Percentiles rank a stretch among this genome's conserved stretches.
Evolutionary conservation across 2,888 invertebrate genomes (phyloP).

Genomic region (Microplitis deprimator): DNA sequence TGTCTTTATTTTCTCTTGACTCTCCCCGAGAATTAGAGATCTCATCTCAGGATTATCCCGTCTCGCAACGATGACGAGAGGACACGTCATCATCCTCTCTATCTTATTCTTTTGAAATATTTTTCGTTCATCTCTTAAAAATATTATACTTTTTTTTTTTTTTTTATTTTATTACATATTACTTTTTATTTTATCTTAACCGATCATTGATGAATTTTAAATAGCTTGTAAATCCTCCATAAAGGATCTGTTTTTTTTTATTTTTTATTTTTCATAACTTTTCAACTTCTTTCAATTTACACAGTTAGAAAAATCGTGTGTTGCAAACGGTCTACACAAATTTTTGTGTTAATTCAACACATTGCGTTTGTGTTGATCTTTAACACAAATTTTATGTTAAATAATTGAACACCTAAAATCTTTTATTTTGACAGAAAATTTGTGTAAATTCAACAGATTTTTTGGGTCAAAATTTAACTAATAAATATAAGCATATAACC

Average conservation of each 20-base stretch:
- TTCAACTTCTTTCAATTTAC: not conserved
- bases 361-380: no score
- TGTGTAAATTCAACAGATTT: no score
- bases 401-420: no score
- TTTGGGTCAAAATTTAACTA: no score
- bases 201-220: slow-evolving; percentile 26
- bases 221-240: not conserved
- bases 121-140: slow-evolving; percentile 1
- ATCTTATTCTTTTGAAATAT: slow-evolving; percentile 22
- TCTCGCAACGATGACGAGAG: slow-evolving; percentile 37
- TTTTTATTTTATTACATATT: not conserved
- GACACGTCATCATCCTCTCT: slow-evolving; percentile 23
- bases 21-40: slow-evolving; percentile 25
- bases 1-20: slow-evolving; percentile 56
- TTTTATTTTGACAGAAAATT: no score
- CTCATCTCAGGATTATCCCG: slow-evolving; percentile 34
- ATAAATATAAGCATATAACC: no score
- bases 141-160: not conserved
- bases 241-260: not conserved
- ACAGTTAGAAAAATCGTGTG: not conserved
- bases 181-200: slow-evolving; percentile 11
- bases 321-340: no score
- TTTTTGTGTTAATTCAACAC: no score
- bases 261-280: not conserved
- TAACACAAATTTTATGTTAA: no score